These are phyloP conservation scores for Zoanthus sociatus DNA, from an alignment of 92 coral and sea anemone genomes.

Conservation along the genomic window DNA sequence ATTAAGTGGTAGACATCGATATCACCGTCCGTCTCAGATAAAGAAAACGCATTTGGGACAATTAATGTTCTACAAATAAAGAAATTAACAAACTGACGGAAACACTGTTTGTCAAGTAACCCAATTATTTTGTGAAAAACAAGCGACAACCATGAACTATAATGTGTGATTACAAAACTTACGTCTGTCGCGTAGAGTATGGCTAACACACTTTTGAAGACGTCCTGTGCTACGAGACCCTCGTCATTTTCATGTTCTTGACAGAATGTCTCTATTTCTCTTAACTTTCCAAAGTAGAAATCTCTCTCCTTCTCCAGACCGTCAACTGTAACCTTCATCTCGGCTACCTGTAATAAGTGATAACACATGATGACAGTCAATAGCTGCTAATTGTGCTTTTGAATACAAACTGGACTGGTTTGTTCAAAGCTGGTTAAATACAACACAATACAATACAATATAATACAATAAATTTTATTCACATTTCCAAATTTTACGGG, in stretches of 20 bases:
- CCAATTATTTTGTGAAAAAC: neutral
- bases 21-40: too few species aligned
- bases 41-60: too few species aligned
- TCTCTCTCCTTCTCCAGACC: slow-evolving; percentile 98
- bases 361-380: too few species aligned
- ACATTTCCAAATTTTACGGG: too few species aligned
- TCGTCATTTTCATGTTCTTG: slow-evolving; percentile 76
- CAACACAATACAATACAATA: too few species aligned
- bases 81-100: neutral
- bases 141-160: neutral
- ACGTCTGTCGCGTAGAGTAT: slow-evolving; percentile 24
- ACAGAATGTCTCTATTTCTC: slow-evolving; percentile 95
- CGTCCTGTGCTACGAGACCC: neutral
- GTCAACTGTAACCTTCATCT: slow-evolving; percentile 83
- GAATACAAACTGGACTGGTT: too few species aligned
- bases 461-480: too few species aligned
- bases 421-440: too few species aligned
- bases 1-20: too few species aligned
- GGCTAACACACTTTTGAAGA: neutral
- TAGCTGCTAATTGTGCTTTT: too few species aligned
- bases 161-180: neutral
- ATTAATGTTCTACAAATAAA: too few species aligned
- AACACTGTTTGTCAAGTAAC: neutral
- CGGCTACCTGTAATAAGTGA: slow-evolving; percentile 65
- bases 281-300: slow-evolving; percentile 96